Conservation (phyloP, 2,888 invertebrate species). For the Xestoiulus laeticollis region DNA sequence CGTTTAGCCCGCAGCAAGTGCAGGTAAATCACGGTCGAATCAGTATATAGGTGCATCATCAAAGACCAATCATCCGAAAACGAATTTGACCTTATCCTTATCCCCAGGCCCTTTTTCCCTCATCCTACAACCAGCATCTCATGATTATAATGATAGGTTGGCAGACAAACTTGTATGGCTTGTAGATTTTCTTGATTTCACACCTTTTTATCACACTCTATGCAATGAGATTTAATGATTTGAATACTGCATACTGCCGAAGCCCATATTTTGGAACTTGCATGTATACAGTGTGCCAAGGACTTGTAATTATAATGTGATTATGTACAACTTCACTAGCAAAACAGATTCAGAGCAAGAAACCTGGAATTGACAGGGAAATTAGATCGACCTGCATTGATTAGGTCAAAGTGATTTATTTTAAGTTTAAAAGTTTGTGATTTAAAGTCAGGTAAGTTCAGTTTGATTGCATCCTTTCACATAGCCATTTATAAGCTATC, state of each 20-base stretch:
- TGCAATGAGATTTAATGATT: not conserved
- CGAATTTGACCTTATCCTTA: not conserved
- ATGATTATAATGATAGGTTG: not conserved
- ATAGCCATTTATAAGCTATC: no score
- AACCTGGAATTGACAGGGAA: no score
- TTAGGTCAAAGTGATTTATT: no score
- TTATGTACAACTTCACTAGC: not conserved
- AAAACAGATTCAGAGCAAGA: no score
- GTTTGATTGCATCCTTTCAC: no score
- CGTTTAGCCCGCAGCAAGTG: conserved; percentile 40
- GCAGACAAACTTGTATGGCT: not conserved
- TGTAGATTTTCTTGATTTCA: conserved; percentile 27
- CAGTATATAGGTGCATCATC: not conserved
- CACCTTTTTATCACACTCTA: not conserved
- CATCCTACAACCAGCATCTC: not conserved
- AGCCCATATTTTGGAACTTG: not conserved
- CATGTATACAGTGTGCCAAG: no score
- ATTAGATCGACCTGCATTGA: no score
- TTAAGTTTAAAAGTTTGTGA: no score
- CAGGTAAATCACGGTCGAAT: conserved; percentile 31
- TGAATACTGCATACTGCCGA: not conserved
- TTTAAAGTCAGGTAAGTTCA: no score
- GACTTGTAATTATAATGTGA: not conserved
- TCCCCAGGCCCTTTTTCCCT: not conserved
- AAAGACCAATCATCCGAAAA: conserved; percentile 39